Percentiles rank a stretch among this genome's conserved stretches.
Conservation (phyloP, 2,888 invertebrate genomes). For the Andrena flavipes region DNA sequence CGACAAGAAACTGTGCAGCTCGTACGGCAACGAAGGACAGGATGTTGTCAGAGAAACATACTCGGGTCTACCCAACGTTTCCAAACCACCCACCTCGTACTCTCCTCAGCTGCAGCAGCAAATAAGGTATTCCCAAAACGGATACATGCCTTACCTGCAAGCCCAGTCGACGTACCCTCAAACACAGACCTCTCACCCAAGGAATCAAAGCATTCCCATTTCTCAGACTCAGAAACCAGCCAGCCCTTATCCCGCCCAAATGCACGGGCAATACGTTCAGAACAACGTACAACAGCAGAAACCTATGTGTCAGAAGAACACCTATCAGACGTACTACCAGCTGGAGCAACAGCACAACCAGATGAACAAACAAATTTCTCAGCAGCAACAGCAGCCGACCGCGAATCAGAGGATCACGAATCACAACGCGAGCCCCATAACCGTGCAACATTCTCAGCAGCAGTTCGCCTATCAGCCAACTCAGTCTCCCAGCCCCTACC, state of each 20-base stretch:
- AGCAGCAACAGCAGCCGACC: conserved; percentile 79
- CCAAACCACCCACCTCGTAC: conserved; percentile 73
- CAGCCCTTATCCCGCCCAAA: conserved; percentile 80
- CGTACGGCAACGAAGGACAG: conserved; percentile 71
- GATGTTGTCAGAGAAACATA: conserved; percentile 75
- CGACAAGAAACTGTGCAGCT: conserved; percentile 73
- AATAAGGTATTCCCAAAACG: conserved; percentile 80
- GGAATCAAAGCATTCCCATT: conserved; percentile 77
- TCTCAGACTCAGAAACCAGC: conserved; percentile 81
- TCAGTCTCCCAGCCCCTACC: conserved; percentile 79
- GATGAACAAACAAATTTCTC: conserved; percentile 81
- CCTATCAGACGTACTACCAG: conserved; percentile 80
- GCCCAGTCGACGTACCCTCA: conserved; percentile 74
- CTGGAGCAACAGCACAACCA: conserved; percentile 83
- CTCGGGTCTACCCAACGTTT: conserved; percentile 45
- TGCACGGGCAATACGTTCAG: conserved; percentile 78
- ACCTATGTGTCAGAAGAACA: conserved; percentile 74
- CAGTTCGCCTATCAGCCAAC: conserved; percentile 75
- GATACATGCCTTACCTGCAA: conserved; percentile 73
- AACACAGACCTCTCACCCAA: conserved; percentile 77
- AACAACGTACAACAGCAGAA: conserved; percentile 70
- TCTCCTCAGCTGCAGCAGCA: conserved; percentile 79
- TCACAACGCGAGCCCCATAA: conserved; percentile 81
- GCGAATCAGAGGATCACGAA: conserved; percentile 77
- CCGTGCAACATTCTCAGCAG: conserved; percentile 80